phyloP scores from a whole-genome alignment of 2,113 vertebrate species.

The Loxodonta africana region DNA sequence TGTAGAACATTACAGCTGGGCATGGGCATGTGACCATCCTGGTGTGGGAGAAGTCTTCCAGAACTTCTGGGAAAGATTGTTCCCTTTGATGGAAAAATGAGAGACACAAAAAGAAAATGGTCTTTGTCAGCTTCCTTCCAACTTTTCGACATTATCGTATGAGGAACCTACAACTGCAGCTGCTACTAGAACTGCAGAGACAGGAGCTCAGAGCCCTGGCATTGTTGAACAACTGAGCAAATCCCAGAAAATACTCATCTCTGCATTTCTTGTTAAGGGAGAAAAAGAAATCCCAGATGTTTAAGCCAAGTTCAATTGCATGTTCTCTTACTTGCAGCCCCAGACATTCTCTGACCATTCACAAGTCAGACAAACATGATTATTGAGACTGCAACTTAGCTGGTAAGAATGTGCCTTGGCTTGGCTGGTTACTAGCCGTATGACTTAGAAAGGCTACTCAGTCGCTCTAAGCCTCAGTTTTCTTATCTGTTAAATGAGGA shows the following conservation, averaged over 20 bases:
- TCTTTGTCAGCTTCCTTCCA: too few species aligned
- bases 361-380: neutral
- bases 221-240: neutral
- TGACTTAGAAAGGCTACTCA: neutral
- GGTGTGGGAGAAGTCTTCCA: neutral
- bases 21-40: neutral
- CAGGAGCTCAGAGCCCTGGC: neutral
- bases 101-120: rapidly evolving
- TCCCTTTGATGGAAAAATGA: neutral
- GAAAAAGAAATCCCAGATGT: neutral
- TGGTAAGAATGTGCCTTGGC: neutral
- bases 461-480: neutral
- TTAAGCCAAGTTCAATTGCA: neutral
- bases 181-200: neutral
- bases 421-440: neutral
- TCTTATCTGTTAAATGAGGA: too few species aligned
- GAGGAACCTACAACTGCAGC: neutral
- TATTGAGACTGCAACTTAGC: neutral
- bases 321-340: neutral
- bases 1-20: too few species aligned
- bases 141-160: neutral
- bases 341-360: neutral
- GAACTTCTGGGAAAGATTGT: neutral
- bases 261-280: neutral
- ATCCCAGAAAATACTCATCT: neutral